phyloP scores from a whole-genome alignment of 2,888 invertebrate species.

The Lasioglossum malachurum region DNA sequence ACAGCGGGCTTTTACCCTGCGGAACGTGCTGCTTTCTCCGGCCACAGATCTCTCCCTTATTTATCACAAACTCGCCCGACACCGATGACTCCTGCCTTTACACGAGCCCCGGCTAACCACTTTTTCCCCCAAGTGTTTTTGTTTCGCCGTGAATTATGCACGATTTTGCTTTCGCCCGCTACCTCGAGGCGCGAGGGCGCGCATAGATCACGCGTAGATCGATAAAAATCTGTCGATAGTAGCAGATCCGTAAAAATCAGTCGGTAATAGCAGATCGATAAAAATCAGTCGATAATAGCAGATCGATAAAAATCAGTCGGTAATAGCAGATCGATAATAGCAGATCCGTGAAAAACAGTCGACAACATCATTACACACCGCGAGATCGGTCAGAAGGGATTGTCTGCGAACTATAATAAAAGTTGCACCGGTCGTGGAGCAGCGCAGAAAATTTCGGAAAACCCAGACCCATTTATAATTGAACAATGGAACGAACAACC shows the following conservation, averaged over 20 bases:
- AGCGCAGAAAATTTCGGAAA: not conserved
- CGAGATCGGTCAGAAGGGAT: not conserved
- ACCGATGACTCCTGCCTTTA: constrained; percentile 36
- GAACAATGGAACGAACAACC: not conserved
- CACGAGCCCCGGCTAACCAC: constrained; percentile 36
- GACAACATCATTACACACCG: not conserved
- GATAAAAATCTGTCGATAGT: not conserved
- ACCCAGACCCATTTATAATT: not conserved
- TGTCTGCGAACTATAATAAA: not conserved
- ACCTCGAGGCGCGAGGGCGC: not conserved
- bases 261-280: not conserved
- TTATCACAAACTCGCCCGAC: constrained; percentile 36
- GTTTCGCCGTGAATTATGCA: constrained; percentile 5
- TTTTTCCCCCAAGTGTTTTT: constrained; percentile 14
- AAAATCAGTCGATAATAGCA: not conserved
- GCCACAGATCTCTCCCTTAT: constrained; percentile 38
- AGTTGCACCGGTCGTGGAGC: not conserved
- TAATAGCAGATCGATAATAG: not conserved
- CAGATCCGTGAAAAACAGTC: not conserved
- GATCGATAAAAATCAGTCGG: no score
- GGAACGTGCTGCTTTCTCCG: constrained; percentile 32
- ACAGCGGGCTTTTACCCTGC: constrained; percentile 35
- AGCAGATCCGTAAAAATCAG: not conserved
- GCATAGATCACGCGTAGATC: no score
- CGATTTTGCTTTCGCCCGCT: not conserved